Conservation (phyloP, 2,888 invertebrate genomes). For the Norana najaformis region DNA sequence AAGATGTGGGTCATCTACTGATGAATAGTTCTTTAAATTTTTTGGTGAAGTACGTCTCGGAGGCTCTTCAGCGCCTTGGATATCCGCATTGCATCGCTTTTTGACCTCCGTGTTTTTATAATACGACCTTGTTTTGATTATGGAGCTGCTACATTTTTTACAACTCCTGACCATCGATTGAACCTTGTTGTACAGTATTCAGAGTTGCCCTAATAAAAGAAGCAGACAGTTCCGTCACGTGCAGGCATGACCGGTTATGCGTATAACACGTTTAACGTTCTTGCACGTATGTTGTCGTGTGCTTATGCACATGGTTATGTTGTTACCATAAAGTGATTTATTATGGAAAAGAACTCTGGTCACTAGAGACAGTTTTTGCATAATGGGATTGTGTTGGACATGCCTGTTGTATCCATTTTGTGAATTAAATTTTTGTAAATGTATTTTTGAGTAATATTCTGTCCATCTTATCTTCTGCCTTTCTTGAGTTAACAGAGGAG, state of each 20-base stretch:
- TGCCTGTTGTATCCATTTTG: constrained; percentile 1
- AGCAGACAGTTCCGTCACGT: background rate
- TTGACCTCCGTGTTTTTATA: background rate
- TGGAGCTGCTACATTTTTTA: background rate
- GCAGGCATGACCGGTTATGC: background rate
- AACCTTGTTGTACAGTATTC: background rate
- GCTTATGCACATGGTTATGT: background rate
- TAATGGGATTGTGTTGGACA: background rate
- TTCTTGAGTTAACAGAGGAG: background rate
- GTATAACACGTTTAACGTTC: background rate
- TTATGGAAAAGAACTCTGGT: background rate
- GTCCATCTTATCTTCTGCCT: background rate
- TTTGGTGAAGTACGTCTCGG: background rate
- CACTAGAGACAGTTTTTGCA: background rate
- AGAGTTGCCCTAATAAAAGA: background rate
- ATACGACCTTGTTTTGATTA: background rate
- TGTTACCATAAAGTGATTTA: background rate
- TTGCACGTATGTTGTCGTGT: background rate
- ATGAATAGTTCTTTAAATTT: background rate
- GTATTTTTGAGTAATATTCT: background rate
- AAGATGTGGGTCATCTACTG: background rate
- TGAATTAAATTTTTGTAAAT: background rate
- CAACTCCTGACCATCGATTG: background rate
- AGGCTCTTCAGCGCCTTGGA: background rate
- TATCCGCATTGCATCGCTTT: background rate